A percentile compares a stretch with the other conserved stretches of the same genome.
phyloP scores from a whole-genome alignment of 2,113 vertebrate species.

The Phocoena sinus region DNA sequence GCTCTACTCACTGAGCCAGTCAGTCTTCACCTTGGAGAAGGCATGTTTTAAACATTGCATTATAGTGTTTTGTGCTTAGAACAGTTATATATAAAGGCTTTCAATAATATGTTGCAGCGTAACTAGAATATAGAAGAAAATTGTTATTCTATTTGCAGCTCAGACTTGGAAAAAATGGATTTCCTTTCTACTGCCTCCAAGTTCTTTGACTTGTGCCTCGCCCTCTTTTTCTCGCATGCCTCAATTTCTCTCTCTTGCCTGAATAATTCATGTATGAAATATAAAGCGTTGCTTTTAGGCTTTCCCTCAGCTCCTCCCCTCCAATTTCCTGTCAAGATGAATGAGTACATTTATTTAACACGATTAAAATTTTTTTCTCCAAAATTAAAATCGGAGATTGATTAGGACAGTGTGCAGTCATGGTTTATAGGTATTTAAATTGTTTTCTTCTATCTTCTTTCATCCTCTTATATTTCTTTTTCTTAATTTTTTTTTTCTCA shows the following conservation, averaged over 20 bases:
- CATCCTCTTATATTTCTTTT: neutral
- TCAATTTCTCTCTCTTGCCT: neutral
- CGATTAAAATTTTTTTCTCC: neutral
- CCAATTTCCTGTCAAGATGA: neutral
- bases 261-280: neutral
- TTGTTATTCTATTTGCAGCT: neutral
- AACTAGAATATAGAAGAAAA: neutral
- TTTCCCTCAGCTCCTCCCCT: neutral
- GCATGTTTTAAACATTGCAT: slow-evolving; percentile 39
- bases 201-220: neutral
- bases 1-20: slow-evolving; percentile 19
- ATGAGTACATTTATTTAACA: neutral
- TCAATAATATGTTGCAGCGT: neutral
- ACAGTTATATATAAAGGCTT: slow-evolving; percentile 2
- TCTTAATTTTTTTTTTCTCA: neutral
- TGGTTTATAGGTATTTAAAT: neutral
- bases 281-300: neutral
- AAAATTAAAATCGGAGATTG: neutral
- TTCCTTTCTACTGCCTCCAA: neutral
- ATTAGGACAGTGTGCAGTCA: neutral
- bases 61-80: slow-evolving; percentile 52
- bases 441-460: neutral
- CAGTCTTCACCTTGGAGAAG: slow-evolving; percentile 40
- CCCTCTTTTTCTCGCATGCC: neutral
- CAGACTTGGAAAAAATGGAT: neutral